Percentiles rank a stretch among this genome's conserved stretches.
Evolutionary conservation across 2,113 vertebrate genomes (phyloP).

Genomic region (Eclectus roratus): DNA sequence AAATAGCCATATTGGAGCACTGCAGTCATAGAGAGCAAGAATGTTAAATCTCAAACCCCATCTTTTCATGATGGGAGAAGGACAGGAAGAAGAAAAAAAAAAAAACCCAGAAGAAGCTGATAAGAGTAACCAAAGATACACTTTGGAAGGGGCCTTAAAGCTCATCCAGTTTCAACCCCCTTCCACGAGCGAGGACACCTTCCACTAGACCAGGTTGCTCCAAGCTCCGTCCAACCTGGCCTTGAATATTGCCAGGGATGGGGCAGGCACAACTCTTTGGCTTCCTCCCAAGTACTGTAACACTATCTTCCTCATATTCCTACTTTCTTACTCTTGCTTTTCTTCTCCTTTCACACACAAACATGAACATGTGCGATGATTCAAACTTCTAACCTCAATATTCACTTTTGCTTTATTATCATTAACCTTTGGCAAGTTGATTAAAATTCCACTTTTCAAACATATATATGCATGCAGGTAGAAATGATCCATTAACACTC

Average conservation of each 20-base stretch:
- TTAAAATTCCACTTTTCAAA: not conserved
- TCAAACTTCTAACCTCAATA: not conserved
- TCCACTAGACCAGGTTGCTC: not conserved
- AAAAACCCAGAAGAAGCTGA: not conserved
- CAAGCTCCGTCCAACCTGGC: not conserved
- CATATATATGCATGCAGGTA: not conserved
- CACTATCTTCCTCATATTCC: not conserved
- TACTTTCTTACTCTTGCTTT: not conserved
- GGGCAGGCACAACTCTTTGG: not conserved
- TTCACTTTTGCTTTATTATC: not conserved
- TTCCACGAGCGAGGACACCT: not conserved
- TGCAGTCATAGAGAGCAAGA: not conserved
- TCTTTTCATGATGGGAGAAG: accelerated
- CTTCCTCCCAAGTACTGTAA: not conserved
- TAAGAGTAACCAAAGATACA: not conserved
- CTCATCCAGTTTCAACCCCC: not conserved
- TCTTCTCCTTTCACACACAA: not conserved
- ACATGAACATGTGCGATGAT: not conserved
- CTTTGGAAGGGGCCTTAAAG: not conserved
- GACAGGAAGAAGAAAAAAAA: not conserved
- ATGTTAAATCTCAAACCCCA: not conserved
- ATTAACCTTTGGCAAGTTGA: not conserved
- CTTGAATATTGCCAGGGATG: not conserved
- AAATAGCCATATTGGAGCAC: not conserved
- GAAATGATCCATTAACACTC: not conserved